Evolutionary conservation across 2,797 vertebrate genomes (phyloP).

Genomic region (Oryzias sinensis): DNA sequence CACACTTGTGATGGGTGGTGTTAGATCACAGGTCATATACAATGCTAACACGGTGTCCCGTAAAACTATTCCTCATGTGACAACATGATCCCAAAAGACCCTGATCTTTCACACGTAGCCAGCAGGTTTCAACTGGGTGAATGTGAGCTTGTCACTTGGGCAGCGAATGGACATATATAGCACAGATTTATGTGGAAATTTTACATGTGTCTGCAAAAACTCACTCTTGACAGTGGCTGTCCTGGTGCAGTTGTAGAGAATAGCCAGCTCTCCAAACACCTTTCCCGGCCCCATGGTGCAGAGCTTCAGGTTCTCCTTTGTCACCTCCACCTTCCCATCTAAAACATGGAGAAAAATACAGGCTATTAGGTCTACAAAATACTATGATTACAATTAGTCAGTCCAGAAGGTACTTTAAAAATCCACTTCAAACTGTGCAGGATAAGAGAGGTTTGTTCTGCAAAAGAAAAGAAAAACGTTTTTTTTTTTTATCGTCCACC

Average conservation of each 20-base stretch:
- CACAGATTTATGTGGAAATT: conserved; percentile 25
- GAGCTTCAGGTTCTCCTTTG: conserved; percentile 92
- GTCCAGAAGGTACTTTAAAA: too few relatives aligned
- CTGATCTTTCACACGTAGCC: conserved; percentile 19
- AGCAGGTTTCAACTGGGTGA: conserved; percentile 17
- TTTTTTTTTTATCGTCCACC: too few relatives aligned
- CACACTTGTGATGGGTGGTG: conserved; percentile 10
- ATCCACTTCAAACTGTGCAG: too few relatives aligned
- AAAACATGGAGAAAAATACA: conserved; percentile 53
- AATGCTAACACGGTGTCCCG: conserved; percentile 27
- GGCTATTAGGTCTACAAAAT: conserved; percentile 29
- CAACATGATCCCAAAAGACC: conserved; percentile 25
- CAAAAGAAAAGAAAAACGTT: too few relatives aligned
- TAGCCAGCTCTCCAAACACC: conserved; percentile 95
- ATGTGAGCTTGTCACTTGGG: conserved; percentile 27
- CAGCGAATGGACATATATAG: conserved; percentile 16
- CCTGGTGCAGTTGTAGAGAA: conserved; percentile 97
- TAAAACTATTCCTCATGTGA: conserved; percentile 18
- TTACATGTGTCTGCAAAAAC: conserved; percentile 55
- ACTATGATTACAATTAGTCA: too few relatives aligned
- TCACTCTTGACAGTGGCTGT: conserved; percentile 98
- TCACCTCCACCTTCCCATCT: conserved; percentile 97
- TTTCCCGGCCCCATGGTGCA: conserved; percentile 98
- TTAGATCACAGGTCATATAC: conserved; percentile 32
- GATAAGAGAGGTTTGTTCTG: too few relatives aligned